Percentiles rank a stretch among this genome's conserved stretches.
These are phyloP conservation scores for Atta colombica DNA, from an alignment of 1,140 invertebrate genomes.

Conservation along the genomic window DNA sequence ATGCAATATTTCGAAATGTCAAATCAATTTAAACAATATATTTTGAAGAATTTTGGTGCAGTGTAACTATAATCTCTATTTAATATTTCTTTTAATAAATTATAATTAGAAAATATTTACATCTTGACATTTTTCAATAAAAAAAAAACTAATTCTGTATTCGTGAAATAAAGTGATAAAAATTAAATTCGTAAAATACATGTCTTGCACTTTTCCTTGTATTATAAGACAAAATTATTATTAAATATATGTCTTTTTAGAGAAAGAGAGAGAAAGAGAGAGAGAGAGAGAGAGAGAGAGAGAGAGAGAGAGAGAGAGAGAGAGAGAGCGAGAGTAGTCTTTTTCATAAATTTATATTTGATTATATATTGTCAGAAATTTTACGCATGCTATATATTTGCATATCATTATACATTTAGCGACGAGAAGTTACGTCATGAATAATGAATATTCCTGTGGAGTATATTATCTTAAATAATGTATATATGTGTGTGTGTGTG, in stretches of 20 bases:
- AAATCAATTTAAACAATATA: neutral
- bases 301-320: too few relatives aligned
- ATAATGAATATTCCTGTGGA: slow-evolving; percentile 13
- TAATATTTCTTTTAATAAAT: neutral
- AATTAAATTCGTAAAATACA: neutral
- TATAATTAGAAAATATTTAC: neutral
- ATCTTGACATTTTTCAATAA: neutral
- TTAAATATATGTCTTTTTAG: neutral
- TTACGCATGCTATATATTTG: neutral
- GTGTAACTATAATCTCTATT: neutral
- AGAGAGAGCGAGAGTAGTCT: too few relatives aligned
- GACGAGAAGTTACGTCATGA: neutral
- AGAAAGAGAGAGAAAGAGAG: too few relatives aligned
- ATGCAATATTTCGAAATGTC: slow-evolving; percentile 12
- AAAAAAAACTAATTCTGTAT: neutral
- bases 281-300: too few relatives aligned
- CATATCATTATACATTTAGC: neutral
- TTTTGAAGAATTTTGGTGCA: neutral
- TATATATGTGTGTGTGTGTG: too few relatives aligned
- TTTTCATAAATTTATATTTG: neutral
- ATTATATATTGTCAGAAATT: neutral
- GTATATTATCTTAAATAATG: slow-evolving; percentile 27
- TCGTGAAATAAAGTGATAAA: neutral
- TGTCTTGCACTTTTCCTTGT: neutral
- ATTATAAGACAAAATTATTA: neutral